Conservation (phyloP, 1,140 invertebrate genomes). For the Delia radicum region DNA sequence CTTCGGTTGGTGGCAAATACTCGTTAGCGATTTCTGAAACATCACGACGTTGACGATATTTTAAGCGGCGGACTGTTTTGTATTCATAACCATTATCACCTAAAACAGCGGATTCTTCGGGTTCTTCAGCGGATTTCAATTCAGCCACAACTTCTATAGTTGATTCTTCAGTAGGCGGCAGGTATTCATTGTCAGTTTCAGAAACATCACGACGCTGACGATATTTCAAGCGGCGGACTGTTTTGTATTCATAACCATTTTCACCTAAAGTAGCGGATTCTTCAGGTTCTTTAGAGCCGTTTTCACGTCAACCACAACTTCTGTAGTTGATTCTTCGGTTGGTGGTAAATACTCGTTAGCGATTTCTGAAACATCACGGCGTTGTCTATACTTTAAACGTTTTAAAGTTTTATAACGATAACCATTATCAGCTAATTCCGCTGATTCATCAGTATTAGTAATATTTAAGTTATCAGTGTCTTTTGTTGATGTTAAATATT, state of each 20-base stretch:
- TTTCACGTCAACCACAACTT: conserved; percentile 29
- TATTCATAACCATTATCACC: conserved; percentile 39
- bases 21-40: conserved; percentile 37
- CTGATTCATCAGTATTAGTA: conserved; percentile 33
- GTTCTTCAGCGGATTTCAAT: conserved; percentile 8
- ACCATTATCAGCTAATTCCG: conserved; percentile 35
- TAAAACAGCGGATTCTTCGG: conserved; percentile 28
- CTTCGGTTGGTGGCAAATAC: conserved; percentile 29
- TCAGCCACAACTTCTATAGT: conserved; percentile 22
- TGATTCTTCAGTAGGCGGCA: conserved; percentile 26
- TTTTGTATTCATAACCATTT: conserved; percentile 30
- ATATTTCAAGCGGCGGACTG: conserved; percentile 33
- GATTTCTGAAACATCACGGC: conserved; percentile 41
- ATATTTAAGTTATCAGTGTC: not conserved
- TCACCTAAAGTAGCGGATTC: not conserved
- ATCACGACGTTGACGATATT: conserved; percentile 40
- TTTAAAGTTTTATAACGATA: conserved; percentile 40
- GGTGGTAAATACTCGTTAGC: conserved; percentile 36
- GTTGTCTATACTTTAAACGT: conserved; percentile 34
- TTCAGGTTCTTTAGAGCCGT: conserved; percentile 25
- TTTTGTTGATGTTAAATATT: conserved; percentile 19
- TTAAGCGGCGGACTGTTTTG: conserved; percentile 38
- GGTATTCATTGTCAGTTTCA: conserved; percentile 33
- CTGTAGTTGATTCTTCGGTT: not conserved
- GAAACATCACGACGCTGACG: conserved; percentile 40